Conservation (phyloP, 2,888 invertebrate genomes). For the Phasia obesa region DNA sequence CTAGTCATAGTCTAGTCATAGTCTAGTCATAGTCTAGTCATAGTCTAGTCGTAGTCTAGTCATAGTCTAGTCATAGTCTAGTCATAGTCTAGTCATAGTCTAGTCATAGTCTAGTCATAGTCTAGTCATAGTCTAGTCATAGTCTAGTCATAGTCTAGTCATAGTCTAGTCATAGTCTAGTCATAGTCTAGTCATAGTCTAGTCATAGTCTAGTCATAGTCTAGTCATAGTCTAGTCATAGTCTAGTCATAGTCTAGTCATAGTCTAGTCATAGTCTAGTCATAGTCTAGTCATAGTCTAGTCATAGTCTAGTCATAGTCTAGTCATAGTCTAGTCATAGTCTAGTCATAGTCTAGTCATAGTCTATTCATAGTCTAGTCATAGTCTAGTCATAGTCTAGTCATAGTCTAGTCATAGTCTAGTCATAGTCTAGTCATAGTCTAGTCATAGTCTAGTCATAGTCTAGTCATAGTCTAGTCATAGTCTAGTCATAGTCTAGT, state of each 20-base stretch:
- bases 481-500: neutral
- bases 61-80: neutral
- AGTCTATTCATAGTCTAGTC: too few relatives aligned
- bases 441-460: neutral
- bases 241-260: neutral
- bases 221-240: neutral
- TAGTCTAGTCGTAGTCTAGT: too few relatives aligned
- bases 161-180: neutral
- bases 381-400: too few relatives aligned
- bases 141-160: too few relatives aligned
- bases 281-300: neutral
- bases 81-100: too few relatives aligned
- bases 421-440: too few relatives aligned
- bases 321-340: neutral
- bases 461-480: neutral
- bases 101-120: too few relatives aligned
- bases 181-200: neutral
- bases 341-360: too few relatives aligned
- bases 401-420: neutral
- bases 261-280: neutral
- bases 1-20: neutral
- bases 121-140: neutral
- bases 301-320: neutral
- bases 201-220: neutral
- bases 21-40: neutral